These are phyloP conservation scores for Ochropleura plecta DNA, from an alignment of 2,888 invertebrate species.

Conservation along the genomic window DNA sequence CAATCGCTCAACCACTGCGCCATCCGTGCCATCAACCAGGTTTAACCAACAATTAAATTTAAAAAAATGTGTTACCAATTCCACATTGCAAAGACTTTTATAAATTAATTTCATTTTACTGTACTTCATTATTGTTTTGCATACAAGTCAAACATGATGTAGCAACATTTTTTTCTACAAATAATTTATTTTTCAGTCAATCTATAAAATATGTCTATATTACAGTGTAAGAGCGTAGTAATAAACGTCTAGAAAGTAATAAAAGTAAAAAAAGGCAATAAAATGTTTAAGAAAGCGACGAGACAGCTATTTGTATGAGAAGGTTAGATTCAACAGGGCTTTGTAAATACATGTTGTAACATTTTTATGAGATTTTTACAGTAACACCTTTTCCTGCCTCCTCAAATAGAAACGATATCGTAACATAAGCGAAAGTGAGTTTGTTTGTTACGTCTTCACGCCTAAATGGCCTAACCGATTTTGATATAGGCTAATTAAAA, in stretches of 20 bases:
- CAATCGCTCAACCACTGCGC: too few relatives aligned
- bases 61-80: background rate
- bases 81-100: constrained; percentile 17
- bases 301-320: constrained; percentile 6
- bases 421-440: too few relatives aligned
- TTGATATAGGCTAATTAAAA: too few relatives aligned
- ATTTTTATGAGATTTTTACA: constrained; percentile 9
- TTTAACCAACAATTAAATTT: background rate
- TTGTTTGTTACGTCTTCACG: too few relatives aligned
- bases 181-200: background rate
- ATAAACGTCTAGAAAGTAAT: constrained; percentile 4
- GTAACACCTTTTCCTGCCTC: background rate
- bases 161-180: background rate
- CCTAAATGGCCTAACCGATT: too few relatives aligned
- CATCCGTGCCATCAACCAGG: too few relatives aligned
- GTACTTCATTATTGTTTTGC: too few relatives aligned
- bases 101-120: constrained; percentile 14
- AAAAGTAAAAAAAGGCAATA: constrained; percentile 17
- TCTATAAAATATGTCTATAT: background rate
- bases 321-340: constrained; percentile 26
- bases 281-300: constrained; percentile 19
- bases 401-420: background rate
- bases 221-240: background rate
- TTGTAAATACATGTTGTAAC: constrained; percentile 16
- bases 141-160: constrained; percentile 1